Conservation (phyloP, 1,140 invertebrate species). For the Drosophila lini region DNA sequence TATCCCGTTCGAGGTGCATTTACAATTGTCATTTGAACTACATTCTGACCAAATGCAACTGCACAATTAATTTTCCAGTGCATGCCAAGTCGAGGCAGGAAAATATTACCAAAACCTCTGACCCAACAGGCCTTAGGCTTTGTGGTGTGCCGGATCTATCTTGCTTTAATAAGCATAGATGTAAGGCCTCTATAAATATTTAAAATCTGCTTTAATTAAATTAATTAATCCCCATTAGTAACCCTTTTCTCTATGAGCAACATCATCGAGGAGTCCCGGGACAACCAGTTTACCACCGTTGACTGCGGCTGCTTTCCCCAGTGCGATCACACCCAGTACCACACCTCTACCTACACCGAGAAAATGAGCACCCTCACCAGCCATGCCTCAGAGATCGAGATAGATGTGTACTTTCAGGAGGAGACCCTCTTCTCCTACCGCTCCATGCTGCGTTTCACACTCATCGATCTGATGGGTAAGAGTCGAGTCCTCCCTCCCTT, state of each 20-base stretch:
- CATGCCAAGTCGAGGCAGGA: neutral
- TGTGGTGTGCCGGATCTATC: constrained; percentile 41
- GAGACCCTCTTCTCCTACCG: constrained; percentile 72
- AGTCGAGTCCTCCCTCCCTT: neutral
- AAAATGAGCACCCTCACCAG: constrained; percentile 1
- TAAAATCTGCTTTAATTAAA: neutral
- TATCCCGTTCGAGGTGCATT: constrained; percentile 56
- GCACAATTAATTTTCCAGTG: constrained; percentile 10
- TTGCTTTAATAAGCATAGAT: constrained; percentile 45
- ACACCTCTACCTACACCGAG: constrained; percentile 62
- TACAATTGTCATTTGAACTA: constrained; percentile 49
- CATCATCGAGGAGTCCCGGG: constrained; percentile 66
- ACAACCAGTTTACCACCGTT: constrained; percentile 51
- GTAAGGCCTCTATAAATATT: constrained; percentile 8
- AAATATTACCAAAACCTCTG: neutral
- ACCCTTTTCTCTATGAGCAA: constrained; percentile 69
- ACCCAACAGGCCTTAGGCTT: neutral
- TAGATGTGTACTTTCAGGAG: constrained; percentile 72
- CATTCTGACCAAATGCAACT: constrained; percentile 51
- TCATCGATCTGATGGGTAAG: constrained; percentile 71
- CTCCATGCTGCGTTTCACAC: constrained; percentile 64
- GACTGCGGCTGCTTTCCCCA: constrained; percentile 67
- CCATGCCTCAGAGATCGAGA: constrained; percentile 30
- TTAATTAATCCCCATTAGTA: constrained; percentile 13
- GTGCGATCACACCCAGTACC: constrained; percentile 68